Conservation (phyloP, 1,140 invertebrate genomes). For the Microvelia longipes region DNA sequence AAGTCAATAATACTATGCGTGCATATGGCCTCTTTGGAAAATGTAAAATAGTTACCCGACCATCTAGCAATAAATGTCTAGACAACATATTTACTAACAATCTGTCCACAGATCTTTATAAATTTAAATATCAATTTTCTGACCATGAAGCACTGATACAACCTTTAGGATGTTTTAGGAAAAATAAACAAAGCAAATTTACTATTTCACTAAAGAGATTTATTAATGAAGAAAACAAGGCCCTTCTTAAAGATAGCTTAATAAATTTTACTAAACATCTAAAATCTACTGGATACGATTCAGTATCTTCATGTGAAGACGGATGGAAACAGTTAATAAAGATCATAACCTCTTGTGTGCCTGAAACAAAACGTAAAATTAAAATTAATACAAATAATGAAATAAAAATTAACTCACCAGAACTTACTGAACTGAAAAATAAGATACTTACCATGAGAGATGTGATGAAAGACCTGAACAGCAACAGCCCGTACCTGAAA, state of each 20-base stretch:
- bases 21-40: background rate
- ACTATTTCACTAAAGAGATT: background rate
- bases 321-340: background rate
- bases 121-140: background rate
- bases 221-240: background rate
- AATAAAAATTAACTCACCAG: background rate
- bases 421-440: background rate
- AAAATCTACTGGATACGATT: background rate
- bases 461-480: background rate
- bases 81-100: background rate
- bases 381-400: background rate
- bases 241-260: background rate
- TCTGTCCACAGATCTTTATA: background rate
- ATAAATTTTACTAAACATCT: background rate
- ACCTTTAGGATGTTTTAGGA: background rate
- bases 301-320: background rate
- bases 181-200: background rate
- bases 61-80: background rate
- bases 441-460: background rate
- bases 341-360: background rate
- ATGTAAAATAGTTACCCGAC: background rate
- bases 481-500: background rate
- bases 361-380: background rate
- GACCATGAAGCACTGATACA: background rate
- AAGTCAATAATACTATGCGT: background rate